A percentile compares a stretch with the other conserved stretches of the same genome.
These are phyloP conservation scores for western clawed frog (Xenopus tropicalis) DNA, from an alignment of 2,113 vertebrate species.

Conservation along the genomic window DNA sequence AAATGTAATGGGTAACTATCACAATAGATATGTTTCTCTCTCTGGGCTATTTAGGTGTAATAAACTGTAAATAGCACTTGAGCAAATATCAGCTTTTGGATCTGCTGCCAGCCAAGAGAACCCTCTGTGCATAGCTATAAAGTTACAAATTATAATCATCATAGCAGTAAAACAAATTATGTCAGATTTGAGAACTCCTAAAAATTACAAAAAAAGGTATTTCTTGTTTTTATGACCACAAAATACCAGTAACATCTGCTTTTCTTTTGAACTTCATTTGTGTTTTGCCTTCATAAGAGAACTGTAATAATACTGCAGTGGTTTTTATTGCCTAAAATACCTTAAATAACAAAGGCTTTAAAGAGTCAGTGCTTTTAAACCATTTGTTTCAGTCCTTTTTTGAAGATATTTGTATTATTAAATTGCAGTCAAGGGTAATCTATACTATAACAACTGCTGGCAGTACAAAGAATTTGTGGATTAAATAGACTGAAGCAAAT, in stretches of 20 bases:
- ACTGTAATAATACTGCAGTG: neutral
- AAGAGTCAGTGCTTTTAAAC: neutral
- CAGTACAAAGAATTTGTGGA: neutral
- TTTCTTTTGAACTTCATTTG: neutral
- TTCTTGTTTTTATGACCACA: neutral
- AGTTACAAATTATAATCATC: no score
- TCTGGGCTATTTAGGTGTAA: no score
- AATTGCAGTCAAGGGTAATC: neutral
- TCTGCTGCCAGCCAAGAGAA: no score
- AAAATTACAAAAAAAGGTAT: neutral
- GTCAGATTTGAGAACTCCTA: no score
- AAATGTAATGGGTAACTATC: no score
- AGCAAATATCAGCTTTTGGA: no score
- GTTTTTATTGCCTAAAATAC: constrained; percentile 6
- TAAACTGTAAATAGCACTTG: no score
- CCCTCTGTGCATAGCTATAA: no score
- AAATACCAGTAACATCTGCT: constrained; percentile 7
- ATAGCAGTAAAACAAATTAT: no score
- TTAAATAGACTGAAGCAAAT: neutral
- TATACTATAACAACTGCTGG: neutral
- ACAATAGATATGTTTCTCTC: no score
- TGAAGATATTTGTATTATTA: neutral
- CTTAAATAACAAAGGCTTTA: constrained; percentile 10
- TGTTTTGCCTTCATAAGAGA: neutral
- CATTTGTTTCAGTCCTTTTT: constrained; percentile 4